Evolutionary conservation across 2,888 invertebrate species (phyloP), one percentile per base, ranked within the genome.

Genomic region (Helicoverpa assulta): DNA sequence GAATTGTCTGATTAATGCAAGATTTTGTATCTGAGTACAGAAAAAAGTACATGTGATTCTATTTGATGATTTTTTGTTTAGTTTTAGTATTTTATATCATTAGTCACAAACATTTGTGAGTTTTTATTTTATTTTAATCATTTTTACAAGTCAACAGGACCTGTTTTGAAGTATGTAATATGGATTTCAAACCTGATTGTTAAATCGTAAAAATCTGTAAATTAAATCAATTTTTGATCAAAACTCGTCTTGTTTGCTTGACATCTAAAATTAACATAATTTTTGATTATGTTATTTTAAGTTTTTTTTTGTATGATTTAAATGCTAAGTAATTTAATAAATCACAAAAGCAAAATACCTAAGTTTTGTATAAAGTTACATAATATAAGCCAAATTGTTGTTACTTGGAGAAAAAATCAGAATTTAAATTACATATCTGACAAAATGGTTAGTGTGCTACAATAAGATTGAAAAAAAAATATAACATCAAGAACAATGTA

Each of bases 391-490:
- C 93, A 95, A 95, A 94, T 94, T 93, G 90, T 94, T 93, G 90
- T 94, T 93, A 95, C 94, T 91, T 91, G 94, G 95, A 94, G 93
- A 93, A 95, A 33, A 92, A 94, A 94, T 94, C 94, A 91, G 95
- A 95, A 95, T 95, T 95, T 95, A 95, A 94, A 95, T 94, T 88
- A 95, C 95, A 95, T 95, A 95, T 95, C 95, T 95, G 94, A 94
- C 93, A 95, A 95, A 94, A 95, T 95, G 95, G 95, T 95, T 95
- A 95, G 95, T 95, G 95, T 95, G 94, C 93, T 95, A 95, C 94
- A 92, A 92, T 95, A 95, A 94, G 95, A 92, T 92, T 92, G 91
- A 91, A 91, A 90, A 89, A 90, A 70, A 90, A 89, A 89, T 26
- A 89, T 93, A 93, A 90, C 94, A 94, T 92, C 93, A 94, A 93